Base-by-base conservation (phyloP, 1,140 invertebrate species). In the Drosophila ficusphila region DNA sequence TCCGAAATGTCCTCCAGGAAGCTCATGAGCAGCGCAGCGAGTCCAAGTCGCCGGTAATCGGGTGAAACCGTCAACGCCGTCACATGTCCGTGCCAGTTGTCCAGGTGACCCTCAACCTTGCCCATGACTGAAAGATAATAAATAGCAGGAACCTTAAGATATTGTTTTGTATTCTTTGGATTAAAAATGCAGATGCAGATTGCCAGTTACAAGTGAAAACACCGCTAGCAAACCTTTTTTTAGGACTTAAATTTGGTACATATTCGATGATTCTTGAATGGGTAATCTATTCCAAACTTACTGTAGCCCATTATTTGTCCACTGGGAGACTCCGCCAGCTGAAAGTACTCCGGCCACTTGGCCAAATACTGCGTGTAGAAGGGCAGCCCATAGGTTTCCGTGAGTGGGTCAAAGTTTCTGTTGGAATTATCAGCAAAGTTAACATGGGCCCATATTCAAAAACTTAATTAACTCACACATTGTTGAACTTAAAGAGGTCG, bases 301-400 rank as follows among this genome's bases (percentile, higher is more conserved):
- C 98, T 99, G 89, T 99, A 99, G 71, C 98, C 98, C 97, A 99
- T 99, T 38, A 99, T 98, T 93, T 98, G 96, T 3, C 97, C 98
- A 92, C 94, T 96, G 11, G 97, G 97, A 33, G 97, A 97, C 94
- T 99, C 97, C 14, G 97, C 97, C 23, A 99, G 96, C 94, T 98
- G 97, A 92, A 99, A 99, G 92, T 99, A 99, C 93, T 99, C 98
- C n/a, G 98, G 98, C 98, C 98, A 99, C 91, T 98, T 97, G 4
- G 98, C 97, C 78, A 99, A 92, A 93, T 99, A 99, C 90, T 98
- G 97, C 92, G 99, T 96, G 89, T 99, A 99, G 93, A 99, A 99
- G 1, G 97, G 96, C 42, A 99, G 92, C 3, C 97, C 98, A 94
- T 99, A 99, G 39, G 98, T 99, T 93, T 99, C 98, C 12, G 98